Base-by-base conservation (phyloP, 1,140 invertebrate species). In the Bombus sibiricus region DNA sequence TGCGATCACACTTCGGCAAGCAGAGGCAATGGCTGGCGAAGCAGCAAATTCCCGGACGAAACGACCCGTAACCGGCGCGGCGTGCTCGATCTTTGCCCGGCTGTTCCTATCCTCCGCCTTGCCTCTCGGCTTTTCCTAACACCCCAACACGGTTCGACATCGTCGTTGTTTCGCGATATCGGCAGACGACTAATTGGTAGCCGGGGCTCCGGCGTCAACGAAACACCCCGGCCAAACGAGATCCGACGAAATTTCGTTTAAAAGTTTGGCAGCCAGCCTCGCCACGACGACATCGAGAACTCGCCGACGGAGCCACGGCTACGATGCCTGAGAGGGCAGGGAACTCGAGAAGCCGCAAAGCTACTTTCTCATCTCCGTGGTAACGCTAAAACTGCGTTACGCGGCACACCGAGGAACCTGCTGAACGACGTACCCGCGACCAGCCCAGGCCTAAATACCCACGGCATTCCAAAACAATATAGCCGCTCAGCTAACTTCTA, bases 401-500 rank as follows among this genome's bases (percentile, higher is more conserved):
- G 86, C 87, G 72, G 81, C 82, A 39, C 62, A 80, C 80, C 87
- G 88, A 71, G 69, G 76, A 73, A 81, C 37, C 59, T 34, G 68
- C 53, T 37, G 66, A 66, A 79, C 59, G 57, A 41, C 69, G 75
- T 62, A n/a, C 13, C 34, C 74, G 64, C 39, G 81, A 73, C 75
- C 66, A 69, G 81, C 71, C 47, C 62, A 39, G 91, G 89, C 90
- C 91, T 92, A 93, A 93, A 93, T 92, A 92, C 90, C 88, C 91
- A 90, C 89, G 91, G 89, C 91, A 89, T 93, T 92, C 88, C 89
- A 89, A 91, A 92, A 93, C 92, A 93, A 92, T 93, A 91, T 91
- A 93, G 90, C 85, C n/a, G 68, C 77, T 43, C 41, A 53, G 88
- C 90, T 93, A 93, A 93, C 92, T 93, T 93, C 88, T 68, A 59